Evolutionary conservation across 2,113 vertebrate species (phyloP), one percentile per base, ranked within the genome.

Genomic region (Epinephelus fuscoguttatus): DNA sequence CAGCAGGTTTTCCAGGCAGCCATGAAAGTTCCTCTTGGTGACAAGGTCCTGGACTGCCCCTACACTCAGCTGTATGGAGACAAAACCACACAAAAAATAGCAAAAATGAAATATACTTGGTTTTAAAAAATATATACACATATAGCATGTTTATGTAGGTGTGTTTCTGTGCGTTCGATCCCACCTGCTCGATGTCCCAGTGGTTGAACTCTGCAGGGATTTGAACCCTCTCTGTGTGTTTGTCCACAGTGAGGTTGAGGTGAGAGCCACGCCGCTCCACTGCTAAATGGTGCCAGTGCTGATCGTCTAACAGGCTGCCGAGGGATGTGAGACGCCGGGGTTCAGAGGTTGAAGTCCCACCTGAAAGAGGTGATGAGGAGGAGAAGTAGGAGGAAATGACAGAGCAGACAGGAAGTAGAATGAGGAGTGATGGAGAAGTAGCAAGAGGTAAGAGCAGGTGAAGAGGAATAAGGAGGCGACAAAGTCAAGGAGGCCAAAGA

Each of bases 251-350:
- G 80, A 99, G 96, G 95, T 98, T 99, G 88, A 98, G 94, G 78
- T 96, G 96, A 66, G 90, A 90, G 74, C 95, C 91, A 81, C 93
- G 89, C 8, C 91, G 90, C 86, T 98, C 97, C 88, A 99, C 81
- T 3, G 93, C 92, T 62, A 98, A 93, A 3, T 91, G 95, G 89
- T 99, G 98, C 98, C 98, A 99, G 11, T 99, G 98, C 50, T 98
- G 97, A 73, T 99, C 98, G n/a, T 99, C 98, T 78, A 99, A 93
- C 79, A 99, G 94, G 80, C 97, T 99, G 85, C 97, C 98, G 76
- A 98, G 89, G 0, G 94, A 96, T 57, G 96, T 91, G 21, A 90
- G 93, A 75, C 77, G 85, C 79, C 88, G 93, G 37, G 88, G 81
- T 60, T 93, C 94, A 17, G 93, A 70, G 37, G 42, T 3, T 45